Evolutionary conservation across 2,797 vertebrate genomes (phyloP).

Genomic region (Tokudaia tokunoshimensis): DNA sequence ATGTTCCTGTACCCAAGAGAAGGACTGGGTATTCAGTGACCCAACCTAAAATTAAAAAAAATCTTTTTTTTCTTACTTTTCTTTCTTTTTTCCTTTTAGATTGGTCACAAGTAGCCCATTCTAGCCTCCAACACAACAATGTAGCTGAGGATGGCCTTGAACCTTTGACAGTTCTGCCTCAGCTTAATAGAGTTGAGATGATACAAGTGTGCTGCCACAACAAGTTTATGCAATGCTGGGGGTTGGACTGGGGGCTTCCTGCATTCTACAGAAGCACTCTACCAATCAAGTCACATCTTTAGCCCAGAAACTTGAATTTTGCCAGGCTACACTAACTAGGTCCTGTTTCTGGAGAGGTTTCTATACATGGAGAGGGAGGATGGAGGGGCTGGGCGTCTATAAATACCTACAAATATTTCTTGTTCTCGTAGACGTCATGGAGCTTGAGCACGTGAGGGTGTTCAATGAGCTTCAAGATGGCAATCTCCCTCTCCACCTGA

Average conservation of each 20-base stretch:
- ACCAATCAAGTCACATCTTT: background rate
- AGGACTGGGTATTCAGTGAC: background rate
- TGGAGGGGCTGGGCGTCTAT: slow-evolving; percentile 80
- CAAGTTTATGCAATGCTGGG: background rate
- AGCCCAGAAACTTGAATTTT: background rate
- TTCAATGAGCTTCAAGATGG: slow-evolving; percentile 97
- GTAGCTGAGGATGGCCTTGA: background rate
- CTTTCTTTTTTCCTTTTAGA: background rate
- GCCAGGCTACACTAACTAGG: background rate
- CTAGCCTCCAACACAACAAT: background rate
- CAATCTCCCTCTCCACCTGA: slow-evolving; percentile 96
- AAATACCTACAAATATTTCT: slow-evolving; percentile 98
- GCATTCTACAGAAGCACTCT: background rate
- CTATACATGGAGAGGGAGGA: background rate
- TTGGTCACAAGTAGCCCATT: background rate
- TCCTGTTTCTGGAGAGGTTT: background rate
- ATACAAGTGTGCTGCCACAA: too few species aligned
- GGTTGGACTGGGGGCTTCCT: background rate
- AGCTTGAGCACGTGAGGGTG: slow-evolving; percentile 97
- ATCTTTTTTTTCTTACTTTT: background rate
- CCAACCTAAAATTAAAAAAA: background rate
- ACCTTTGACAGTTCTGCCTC: background rate
- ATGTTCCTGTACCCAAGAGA: background rate
- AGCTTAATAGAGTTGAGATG: background rate
- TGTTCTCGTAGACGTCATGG: slow-evolving; percentile 97